Evolutionary conservation across 1,140 invertebrate species (phyloP).

Genomic region (Anagrus nilaparvatae): DNA sequence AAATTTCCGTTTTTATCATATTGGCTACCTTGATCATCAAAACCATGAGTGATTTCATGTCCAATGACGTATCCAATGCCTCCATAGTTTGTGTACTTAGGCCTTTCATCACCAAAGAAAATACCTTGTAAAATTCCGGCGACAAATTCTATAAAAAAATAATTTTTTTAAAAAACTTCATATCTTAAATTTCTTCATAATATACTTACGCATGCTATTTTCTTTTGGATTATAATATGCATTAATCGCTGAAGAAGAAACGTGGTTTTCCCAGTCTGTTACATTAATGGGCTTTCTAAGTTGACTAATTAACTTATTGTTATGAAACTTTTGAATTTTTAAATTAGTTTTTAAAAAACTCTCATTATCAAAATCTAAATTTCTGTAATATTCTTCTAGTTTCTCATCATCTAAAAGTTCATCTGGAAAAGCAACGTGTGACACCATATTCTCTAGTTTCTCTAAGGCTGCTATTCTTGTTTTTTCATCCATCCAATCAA

Average conservation of each 20-base stretch:
- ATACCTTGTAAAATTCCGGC: constrained; percentile 66
- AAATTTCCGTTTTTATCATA: constrained; percentile 57
- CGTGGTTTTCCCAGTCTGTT: constrained; percentile 56
- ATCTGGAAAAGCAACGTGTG: constrained; percentile 49
- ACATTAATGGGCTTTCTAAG: constrained; percentile 54
- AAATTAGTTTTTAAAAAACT: constrained; percentile 65
- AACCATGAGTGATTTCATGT: constrained; percentile 48
- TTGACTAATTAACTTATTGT: constrained; percentile 50
- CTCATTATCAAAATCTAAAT: constrained; percentile 52
- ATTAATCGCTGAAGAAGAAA: constrained; percentile 55
- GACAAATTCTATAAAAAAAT: constrained; percentile 53
- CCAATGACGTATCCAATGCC: constrained; percentile 61
- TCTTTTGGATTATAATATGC: constrained; percentile 57
- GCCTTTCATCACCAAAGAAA: constrained; percentile 58
- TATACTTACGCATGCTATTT: constrained; percentile 52
- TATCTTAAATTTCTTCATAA: too few relatives aligned
- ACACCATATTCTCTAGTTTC: constrained; percentile 45
- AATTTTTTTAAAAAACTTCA: too few relatives aligned
- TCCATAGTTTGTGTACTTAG: constrained; percentile 67
- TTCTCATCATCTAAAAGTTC: constrained; percentile 47
- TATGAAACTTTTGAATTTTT: too few relatives aligned
- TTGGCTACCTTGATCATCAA: constrained; percentile 54
- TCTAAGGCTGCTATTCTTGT: constrained; percentile 48
- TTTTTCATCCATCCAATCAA: constrained; percentile 61
- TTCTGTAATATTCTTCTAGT: constrained; percentile 42